phyloP scores from a whole-genome alignment of 2,888 invertebrate species.

The Alviniconcha strummeri region DNA sequence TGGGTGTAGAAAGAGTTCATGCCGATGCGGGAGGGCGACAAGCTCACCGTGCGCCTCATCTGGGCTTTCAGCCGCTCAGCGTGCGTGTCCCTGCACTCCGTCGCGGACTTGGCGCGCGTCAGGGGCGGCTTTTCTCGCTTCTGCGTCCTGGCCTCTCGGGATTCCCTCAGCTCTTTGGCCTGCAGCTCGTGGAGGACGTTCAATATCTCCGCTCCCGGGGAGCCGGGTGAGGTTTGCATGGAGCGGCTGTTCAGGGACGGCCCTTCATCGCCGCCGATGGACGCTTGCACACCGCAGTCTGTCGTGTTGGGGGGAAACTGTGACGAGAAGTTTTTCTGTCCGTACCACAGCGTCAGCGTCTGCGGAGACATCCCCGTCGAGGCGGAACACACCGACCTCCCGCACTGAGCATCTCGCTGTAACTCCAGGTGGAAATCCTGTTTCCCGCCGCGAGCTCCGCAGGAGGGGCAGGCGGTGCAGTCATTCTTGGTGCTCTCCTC shows the following conservation, averaged over 20 bases:
- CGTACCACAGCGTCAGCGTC: slow-evolving; percentile 64
- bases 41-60: slow-evolving; percentile 38
- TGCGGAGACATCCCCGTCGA: slow-evolving; percentile 59
- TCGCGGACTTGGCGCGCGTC: slow-evolving; percentile 31
- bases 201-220: slow-evolving; percentile 42
- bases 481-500: background rate
- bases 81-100: slow-evolving; percentile 26
- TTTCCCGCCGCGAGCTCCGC: background rate
- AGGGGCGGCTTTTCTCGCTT: background rate
- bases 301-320: slow-evolving; percentile 66
- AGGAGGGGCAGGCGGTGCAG: slow-evolving; percentile 16
- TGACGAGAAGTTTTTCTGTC: slow-evolving; percentile 64
- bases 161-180: slow-evolving; percentile 13
- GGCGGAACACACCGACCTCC: slow-evolving; percentile 26
- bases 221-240: slow-evolving; percentile 48
- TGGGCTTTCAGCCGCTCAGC: slow-evolving; percentile 28
- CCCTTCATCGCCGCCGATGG: slow-evolving; percentile 39
- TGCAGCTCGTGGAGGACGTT: slow-evolving; percentile 41
- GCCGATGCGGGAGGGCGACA: slow-evolving; percentile 53
- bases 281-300: slow-evolving; percentile 64
- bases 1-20: slow-evolving; percentile 56
- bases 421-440: slow-evolving; percentile 19
- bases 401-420: slow-evolving; percentile 18
- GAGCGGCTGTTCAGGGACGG: slow-evolving; percentile 37
- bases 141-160: slow-evolving; percentile 4